phyloP scores from a whole-genome alignment of 2,113 vertebrate genomes.

The Pagrus major region DNA sequence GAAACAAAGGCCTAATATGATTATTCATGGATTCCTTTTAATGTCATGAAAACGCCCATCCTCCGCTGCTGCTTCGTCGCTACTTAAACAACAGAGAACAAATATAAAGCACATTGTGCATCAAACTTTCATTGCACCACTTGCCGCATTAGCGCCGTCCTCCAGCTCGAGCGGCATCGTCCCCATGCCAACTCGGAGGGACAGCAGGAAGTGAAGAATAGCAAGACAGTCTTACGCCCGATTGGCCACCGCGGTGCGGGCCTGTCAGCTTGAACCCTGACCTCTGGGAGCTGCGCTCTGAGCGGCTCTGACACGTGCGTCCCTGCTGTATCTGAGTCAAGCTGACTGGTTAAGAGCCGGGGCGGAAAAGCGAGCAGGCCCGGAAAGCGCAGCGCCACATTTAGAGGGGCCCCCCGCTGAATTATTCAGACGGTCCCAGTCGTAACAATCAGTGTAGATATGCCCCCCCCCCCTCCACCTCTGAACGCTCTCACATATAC shows the following conservation, averaged over 20 bases:
- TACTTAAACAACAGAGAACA: constrained; percentile 58
- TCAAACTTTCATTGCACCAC: constrained; percentile 73
- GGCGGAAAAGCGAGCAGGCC: constrained; percentile 63
- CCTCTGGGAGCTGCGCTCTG: constrained; percentile 66
- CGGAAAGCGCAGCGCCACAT: constrained; percentile 68
- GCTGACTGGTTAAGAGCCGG: constrained; percentile 82
- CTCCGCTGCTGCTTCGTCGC: constrained; percentile 30
- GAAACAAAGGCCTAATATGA: constrained; percentile 57
- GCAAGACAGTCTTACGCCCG: constrained; percentile 71
- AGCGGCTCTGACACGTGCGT: constrained; percentile 76
- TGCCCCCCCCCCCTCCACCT: constrained; percentile 54
- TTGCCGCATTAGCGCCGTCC: constrained; percentile 63
- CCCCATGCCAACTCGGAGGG: constrained; percentile 47
- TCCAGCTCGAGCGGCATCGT: constrained; percentile 5
- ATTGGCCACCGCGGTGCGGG: constrained; percentile 61
- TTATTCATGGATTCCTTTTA: constrained; percentile 77
- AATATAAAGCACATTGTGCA: constrained; percentile 57
- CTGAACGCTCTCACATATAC: constrained; percentile 45
- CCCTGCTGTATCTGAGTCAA: constrained; percentile 71
- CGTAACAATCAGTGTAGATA: constrained; percentile 75
- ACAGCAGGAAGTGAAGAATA: constrained; percentile 71
- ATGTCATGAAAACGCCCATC: constrained; percentile 66
- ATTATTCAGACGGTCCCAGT: constrained; percentile 83
- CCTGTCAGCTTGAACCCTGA: constrained; percentile 81
- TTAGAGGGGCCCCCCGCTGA: constrained; percentile 77